Evolutionary conservation across 1,140 invertebrate species (phyloP).

Genomic region (Drosophila quadrilineata): DNA sequence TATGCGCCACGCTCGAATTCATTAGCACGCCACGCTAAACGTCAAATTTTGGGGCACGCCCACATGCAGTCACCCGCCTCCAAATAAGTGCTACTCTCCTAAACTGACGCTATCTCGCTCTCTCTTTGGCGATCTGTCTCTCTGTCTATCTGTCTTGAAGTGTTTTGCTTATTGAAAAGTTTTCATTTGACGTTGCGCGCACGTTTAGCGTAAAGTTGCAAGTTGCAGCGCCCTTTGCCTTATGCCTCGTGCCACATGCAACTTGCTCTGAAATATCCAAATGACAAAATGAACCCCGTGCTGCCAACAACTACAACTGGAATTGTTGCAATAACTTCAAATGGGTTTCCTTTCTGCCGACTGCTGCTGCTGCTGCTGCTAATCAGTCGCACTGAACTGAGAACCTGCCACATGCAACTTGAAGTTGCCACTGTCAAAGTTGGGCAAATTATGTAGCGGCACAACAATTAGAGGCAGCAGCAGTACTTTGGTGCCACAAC

Average conservation of each 20-base stretch:
- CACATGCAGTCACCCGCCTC: background rate
- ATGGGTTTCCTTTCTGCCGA: conserved; percentile 61
- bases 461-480: conserved; percentile 71
- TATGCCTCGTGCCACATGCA: background rate
- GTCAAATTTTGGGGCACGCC: conserved; percentile 9
- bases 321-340: conserved; percentile 22
- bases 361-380: conserved; percentile 1
- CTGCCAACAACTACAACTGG: conserved; percentile 20
- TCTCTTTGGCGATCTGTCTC: conserved; percentile 2
- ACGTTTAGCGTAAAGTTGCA: conserved; percentile 55
- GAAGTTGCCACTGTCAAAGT: conserved; percentile 35
- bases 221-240: background rate
- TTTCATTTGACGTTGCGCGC: conserved; percentile 51
- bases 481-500: conserved; percentile 67
- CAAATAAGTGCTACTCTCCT: conserved; percentile 11
- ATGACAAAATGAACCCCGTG: conserved; percentile 60
- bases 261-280: conserved; percentile 18
- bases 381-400: too few relatives aligned
- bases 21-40: conserved; percentile 62
- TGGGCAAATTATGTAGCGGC: conserved; percentile 71
- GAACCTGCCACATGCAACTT: conserved; percentile 10
- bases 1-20: conserved; percentile 67
- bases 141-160: conserved; percentile 54
- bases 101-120: background rate
- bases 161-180: conserved; percentile 78